Evolutionary conservation across 2,113 vertebrate genomes (phyloP).

Genomic region (Saguinus midas): DNA sequence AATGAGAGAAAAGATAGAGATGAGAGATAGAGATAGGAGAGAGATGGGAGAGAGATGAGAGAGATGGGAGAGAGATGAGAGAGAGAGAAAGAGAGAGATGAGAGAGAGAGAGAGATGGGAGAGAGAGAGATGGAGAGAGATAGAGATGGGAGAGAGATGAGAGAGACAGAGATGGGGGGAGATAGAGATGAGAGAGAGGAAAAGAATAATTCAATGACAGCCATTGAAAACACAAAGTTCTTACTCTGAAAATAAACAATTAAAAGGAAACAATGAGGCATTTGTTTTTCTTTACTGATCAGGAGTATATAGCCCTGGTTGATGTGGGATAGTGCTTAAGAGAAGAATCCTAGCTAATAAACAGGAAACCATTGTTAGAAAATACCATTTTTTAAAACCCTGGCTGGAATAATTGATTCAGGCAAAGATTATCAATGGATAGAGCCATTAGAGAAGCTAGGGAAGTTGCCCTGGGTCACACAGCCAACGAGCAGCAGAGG

Average conservation of each 20-base stretch:
- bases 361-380: background rate
- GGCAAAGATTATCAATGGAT: background rate
- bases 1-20: no score
- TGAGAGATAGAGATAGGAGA: no score
- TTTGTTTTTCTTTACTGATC: background rate
- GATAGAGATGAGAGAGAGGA: no score
- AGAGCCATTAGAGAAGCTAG: background rate
- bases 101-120: no score
- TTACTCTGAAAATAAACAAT: background rate
- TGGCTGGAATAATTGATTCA: background rate
- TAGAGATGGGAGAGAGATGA: background rate
- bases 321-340: background rate
- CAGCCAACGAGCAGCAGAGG: background rate
- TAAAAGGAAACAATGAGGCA: background rate
- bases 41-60: no score
- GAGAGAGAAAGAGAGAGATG: no score
- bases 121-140: background rate
- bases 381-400: background rate
- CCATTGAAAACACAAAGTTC: background rate
- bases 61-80: no score
- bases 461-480: no score
- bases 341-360: background rate
- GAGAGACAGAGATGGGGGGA: background rate
- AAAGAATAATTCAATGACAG: background rate
- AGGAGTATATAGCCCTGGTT: background rate